Evolutionary conservation across 2,888 invertebrate species (phyloP).

Genomic region (Torymus tubicola): DNA sequence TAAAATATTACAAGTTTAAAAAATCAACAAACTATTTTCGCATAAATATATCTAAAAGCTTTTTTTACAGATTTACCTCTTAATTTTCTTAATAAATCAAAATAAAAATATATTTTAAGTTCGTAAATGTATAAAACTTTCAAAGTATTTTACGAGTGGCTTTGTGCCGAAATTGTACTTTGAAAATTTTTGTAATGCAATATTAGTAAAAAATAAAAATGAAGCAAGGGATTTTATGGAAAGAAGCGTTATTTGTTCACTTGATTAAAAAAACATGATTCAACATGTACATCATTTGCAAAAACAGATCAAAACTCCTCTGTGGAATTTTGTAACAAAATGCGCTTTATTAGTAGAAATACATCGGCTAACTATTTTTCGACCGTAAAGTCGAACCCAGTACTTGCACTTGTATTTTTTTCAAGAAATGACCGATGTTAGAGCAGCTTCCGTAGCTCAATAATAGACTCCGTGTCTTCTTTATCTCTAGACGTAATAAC

Average conservation of each 20-base stretch:
- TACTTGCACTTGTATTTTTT: slow-evolving; percentile 54
- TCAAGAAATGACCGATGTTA: slow-evolving; percentile 56
- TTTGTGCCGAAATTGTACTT: slow-evolving; percentile 44
- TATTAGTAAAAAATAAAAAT: slow-evolving; percentile 54
- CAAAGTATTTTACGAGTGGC: slow-evolving; percentile 46
- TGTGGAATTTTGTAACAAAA: slow-evolving; percentile 69
- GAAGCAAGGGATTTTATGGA: slow-evolving; percentile 56
- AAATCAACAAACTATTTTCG: slow-evolving; percentile 58
- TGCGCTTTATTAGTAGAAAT: slow-evolving; percentile 71
- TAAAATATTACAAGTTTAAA: slow-evolving; percentile 57
- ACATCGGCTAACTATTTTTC: slow-evolving; percentile 69
- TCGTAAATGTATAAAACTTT: slow-evolving; percentile 53
- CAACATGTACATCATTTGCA: slow-evolving; percentile 51
- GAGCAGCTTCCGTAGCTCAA: slow-evolving; percentile 57
- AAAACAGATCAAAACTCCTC: slow-evolving; percentile 61
- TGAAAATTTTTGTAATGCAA: slow-evolving; percentile 54
- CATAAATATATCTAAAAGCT: slow-evolving; percentile 56
- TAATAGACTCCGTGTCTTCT: slow-evolving; percentile 65
- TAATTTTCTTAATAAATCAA: slow-evolving; percentile 55
- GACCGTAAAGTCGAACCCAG: slow-evolving; percentile 64
- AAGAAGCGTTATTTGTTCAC: slow-evolving; percentile 53
- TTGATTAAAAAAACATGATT: slow-evolving; percentile 56
- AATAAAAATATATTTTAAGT: slow-evolving; percentile 53
- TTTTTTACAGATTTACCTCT: slow-evolving; percentile 55
- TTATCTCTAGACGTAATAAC: slow-evolving; percentile 68